Percentiles rank a stretch among this genome's conserved stretches.
phyloP scores from a whole-genome alignment of 2,113 vertebrate genomes.

The Drymodes brunneopygia region DNA sequence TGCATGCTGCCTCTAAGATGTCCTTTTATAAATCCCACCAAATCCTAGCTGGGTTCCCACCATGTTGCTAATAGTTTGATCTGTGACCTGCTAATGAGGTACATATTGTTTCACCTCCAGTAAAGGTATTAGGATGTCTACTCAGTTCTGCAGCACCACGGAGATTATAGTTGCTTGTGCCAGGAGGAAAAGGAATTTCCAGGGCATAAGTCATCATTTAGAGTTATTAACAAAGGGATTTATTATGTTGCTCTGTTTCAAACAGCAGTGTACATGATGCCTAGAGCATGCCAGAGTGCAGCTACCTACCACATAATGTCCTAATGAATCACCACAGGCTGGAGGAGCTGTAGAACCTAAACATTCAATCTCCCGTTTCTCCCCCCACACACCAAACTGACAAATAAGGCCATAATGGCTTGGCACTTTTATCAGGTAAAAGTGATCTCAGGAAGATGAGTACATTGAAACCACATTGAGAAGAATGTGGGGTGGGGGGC shows the following conservation, averaged over 20 bases:
- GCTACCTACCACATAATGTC: slow-evolving; percentile 45
- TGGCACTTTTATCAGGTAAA: slow-evolving; percentile 43
- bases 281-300: slow-evolving; percentile 23
- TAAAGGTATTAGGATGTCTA: slow-evolving; percentile 37
- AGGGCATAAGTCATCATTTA: slow-evolving; percentile 58
- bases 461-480: not conserved
- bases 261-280: not conserved
- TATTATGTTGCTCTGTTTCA: slow-evolving; percentile 39
- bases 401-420: slow-evolving; percentile 55
- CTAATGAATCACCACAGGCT: slow-evolving; percentile 38
- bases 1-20: not conserved
- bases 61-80: slow-evolving; percentile 34
- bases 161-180: not conserved
- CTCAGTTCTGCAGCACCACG: not conserved
- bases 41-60: slow-evolving; percentile 33
- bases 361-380: not conserved
- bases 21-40: slow-evolving; percentile 48
- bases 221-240: slow-evolving; percentile 60
- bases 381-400: not conserved
- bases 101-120: slow-evolving; percentile 18
- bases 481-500: not conserved
- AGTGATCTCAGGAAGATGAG: slow-evolving; percentile 56
- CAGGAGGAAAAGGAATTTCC: slow-evolving; percentile 60
- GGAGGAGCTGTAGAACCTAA: slow-evolving; percentile 44
- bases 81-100: slow-evolving; percentile 41